A percentile compares a stretch with the other conserved stretches of the same genome.
Evolutionary conservation across 2,113 vertebrate species (phyloP).

Genomic region (Actenoides lindsayi): DNA sequence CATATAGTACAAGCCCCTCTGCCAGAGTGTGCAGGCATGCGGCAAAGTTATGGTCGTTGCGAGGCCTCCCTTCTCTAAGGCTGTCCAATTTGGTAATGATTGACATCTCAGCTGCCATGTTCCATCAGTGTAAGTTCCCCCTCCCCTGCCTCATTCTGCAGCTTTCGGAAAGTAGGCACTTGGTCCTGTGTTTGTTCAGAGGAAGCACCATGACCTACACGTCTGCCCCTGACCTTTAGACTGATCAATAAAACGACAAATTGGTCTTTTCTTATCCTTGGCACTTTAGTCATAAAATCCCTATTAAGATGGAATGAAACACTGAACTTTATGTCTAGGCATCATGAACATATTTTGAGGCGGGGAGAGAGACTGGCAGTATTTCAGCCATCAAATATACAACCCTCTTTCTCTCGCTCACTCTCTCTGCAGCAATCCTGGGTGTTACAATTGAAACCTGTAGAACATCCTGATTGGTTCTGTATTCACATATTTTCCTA

Average conservation of each 20-base stretch:
- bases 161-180: neutral
- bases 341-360: conserved; percentile 59
- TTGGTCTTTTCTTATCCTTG: conserved; percentile 72
- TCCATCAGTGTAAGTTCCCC: neutral
- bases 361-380: conserved; percentile 43
- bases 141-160: neutral
- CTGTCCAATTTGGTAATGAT: conserved; percentile 33
- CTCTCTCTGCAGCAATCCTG: neutral
- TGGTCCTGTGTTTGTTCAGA: conserved; percentile 13
- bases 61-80: neutral
- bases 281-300: conserved; percentile 69
- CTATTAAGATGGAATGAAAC: conserved; percentile 68
- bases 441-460: conserved; percentile 38
- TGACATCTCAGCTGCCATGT: conserved; percentile 13
- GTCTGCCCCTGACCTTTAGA: conserved; percentile 75
- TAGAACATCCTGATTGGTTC: neutral
- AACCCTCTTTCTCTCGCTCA: neutral
- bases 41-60: neutral
- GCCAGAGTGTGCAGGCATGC: neutral
- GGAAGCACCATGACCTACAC: conserved; percentile 66
- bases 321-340: conserved; percentile 70
- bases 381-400: conserved; percentile 62
- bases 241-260: conserved; percentile 76
- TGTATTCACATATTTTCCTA: conserved; percentile 5
- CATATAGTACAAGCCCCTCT: neutral